A percentile compares a stretch with the other conserved stretches of the same genome.
Conservation (phyloP, 2,888 invertebrate species). For the Mesorhabditis belari region DNA sequence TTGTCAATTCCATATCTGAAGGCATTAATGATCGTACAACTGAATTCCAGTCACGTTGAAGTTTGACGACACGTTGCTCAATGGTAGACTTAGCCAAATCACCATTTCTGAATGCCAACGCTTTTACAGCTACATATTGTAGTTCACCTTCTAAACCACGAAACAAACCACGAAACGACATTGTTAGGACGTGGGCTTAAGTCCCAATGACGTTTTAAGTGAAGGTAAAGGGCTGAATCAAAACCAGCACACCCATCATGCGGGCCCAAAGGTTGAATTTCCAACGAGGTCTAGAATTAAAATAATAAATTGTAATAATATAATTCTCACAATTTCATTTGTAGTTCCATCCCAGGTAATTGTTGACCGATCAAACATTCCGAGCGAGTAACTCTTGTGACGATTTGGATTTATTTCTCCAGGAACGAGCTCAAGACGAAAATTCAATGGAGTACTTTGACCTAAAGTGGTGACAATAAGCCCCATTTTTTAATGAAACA, state of each 20-base stretch:
- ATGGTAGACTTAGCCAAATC: conserved; percentile 3
- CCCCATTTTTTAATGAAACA: background rate
- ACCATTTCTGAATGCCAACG: background rate
- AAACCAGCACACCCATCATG: conserved; percentile 31
- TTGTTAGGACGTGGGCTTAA: conserved; percentile 19
- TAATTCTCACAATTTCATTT: background rate
- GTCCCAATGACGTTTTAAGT: conserved; percentile 48
- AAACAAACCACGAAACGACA: conserved; percentile 33
- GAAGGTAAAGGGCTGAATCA: conserved; percentile 20
- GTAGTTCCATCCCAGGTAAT: background rate
- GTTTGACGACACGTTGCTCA: conserved; percentile 14
- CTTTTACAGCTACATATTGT: background rate
- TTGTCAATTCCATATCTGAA: conserved; percentile 25
- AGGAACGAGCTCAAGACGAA: conserved; percentile 15
- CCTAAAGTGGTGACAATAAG: too few relatives aligned
- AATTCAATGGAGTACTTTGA: conserved; percentile 35
- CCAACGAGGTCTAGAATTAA: too few relatives aligned
- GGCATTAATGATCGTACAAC: conserved; percentile 30
- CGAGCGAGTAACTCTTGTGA: conserved; percentile 15
- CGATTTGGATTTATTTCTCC: conserved; percentile 4
- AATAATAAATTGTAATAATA: background rate
- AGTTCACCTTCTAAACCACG: conserved; percentile 9
- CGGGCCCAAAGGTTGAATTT: conserved; percentile 10
- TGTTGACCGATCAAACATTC: conserved; percentile 15
- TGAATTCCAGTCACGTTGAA: conserved; percentile 39